Conservation (phyloP, 2,113 vertebrate species). For the Suncus etruscus region DNA sequence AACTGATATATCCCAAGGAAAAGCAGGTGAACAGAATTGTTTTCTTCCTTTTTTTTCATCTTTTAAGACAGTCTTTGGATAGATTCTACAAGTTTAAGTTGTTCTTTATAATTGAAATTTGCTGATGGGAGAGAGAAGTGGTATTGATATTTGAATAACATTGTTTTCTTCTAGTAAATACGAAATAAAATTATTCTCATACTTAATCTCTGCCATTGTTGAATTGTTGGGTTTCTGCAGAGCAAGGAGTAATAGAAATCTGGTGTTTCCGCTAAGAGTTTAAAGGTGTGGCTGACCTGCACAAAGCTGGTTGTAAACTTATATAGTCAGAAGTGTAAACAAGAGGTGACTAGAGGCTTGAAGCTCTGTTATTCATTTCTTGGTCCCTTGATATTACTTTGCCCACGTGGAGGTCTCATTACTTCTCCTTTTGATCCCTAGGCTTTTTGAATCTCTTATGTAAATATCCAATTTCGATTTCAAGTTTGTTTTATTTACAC, state of each 20-base stretch:
- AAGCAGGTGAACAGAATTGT: neutral
- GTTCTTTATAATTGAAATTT: conserved; percentile 32
- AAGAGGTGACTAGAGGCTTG: conserved; percentile 68
- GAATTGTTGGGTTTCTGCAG: neutral
- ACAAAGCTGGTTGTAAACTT: neutral
- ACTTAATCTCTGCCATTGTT: neutral
- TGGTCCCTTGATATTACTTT: conserved; percentile 68
- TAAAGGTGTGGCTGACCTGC: conserved; percentile 5
- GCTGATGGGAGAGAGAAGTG: neutral
- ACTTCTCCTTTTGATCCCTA: conserved; percentile 68
- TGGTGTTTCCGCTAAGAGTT: neutral
- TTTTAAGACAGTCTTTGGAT: neutral
- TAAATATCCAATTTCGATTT: conserved; percentile 73
- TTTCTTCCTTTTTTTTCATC: neutral
- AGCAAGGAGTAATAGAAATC: neutral
- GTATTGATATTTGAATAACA: neutral
- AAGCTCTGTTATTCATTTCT: conserved; percentile 59
- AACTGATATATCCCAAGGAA: neutral
- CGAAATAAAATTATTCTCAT: neutral
- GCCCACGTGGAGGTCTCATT: conserved; percentile 74
- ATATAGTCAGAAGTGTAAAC: conserved; percentile 70
- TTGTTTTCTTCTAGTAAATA: conserved; percentile 14
- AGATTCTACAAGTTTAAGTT: neutral
- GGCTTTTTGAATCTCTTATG: conserved; percentile 72
- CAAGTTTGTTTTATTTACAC: conserved; percentile 50